Base-by-base conservation (phyloP, 2,888 invertebrate genomes). In the Stenolophus ochropezus region DNA sequence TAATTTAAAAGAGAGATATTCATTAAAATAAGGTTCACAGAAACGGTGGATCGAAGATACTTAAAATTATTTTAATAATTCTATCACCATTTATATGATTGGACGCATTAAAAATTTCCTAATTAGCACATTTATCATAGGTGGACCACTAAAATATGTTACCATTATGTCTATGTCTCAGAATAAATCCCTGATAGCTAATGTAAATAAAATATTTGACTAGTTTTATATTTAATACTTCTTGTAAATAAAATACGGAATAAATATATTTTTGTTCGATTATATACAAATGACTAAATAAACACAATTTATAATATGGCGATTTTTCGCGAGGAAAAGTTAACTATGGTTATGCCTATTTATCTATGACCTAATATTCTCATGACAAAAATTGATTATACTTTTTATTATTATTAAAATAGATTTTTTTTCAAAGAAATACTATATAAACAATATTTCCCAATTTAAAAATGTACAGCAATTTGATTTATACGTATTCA, bases 111-210 rank as follows among this genome's bases (percentile, higher is more conserved):
- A 77, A 58, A 58, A 61, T 78, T 42, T 61, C 65, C 78, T 78
- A 78, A 65, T 61, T 65, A 78, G 78, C 78, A 78, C 78, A 78
- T 78, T 61, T 61, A 78, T 65, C 42, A 78, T 78, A 56, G 42
- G 77, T 77, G 77, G 61, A 75, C 75, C 56, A 56, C 75, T 53
- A 56, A 27, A 23, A 56, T 75, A 69, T 69, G 27, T 69, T 69
- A 69, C 33, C 33, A 27, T 25, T 61, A 61, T 23, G 25, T 61
- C 8, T 16, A 69, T 69, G 65, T 69, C 65, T 69, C 65, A 18
- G 2, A 69, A 69, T 69, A 69, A 69, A 33, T 16, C 65, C 65
- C 65, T 69, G 8, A 4, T 16, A 18, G 27, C 27, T 69, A 14
- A 27, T 61, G 33, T 33, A 33, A 69, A 61, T 61, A 25, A 25